phyloP scores from a whole-genome alignment of 2,888 invertebrate genomes.

The Scaptodrosophila latifasciaeformis region DNA sequence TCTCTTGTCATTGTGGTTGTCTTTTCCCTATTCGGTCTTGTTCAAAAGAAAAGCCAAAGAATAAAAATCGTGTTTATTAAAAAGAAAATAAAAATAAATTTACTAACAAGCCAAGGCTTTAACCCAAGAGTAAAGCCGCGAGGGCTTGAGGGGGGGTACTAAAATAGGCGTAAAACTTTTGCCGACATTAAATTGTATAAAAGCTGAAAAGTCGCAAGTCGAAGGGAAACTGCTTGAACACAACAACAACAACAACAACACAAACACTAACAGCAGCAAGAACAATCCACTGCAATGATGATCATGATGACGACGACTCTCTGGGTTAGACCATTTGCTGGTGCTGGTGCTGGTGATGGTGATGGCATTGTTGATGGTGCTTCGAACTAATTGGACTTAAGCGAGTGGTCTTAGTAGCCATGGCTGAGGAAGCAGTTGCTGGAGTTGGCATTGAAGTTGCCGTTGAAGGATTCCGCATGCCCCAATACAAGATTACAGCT shows the following conservation, averaged over 20 bases:
- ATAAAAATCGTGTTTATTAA: too few species aligned
- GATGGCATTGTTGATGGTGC: too few species aligned
- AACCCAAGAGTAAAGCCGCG: background rate
- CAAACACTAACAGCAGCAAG: conserved; percentile 6
- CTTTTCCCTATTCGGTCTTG: conserved; percentile 39
- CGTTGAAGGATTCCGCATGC: too few species aligned
- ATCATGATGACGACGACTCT: too few species aligned
- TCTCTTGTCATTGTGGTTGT: conserved; percentile 23
- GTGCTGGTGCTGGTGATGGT: too few species aligned
- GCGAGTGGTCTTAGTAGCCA: conserved; percentile 4
- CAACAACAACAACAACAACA: too few species aligned
- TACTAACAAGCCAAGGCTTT: background rate
- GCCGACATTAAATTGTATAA: background rate
- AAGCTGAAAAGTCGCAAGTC: background rate
- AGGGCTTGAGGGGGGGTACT: background rate
- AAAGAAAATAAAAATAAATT: background rate
- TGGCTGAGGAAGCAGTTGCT: conserved; percentile 35
- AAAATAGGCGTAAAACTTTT: too few species aligned
- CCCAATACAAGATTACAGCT: too few species aligned
- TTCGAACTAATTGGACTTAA: conserved; percentile 40
- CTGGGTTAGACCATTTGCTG: too few species aligned
- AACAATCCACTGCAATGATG: background rate
- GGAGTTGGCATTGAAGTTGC: too few species aligned
- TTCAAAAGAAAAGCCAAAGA: conserved; percentile 13
- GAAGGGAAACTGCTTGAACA: background rate